Evolutionary conservation across 1,140 invertebrate species (phyloP), one percentile per base, ranked within the genome.

Genomic region (Philaenus spumarius): DNA sequence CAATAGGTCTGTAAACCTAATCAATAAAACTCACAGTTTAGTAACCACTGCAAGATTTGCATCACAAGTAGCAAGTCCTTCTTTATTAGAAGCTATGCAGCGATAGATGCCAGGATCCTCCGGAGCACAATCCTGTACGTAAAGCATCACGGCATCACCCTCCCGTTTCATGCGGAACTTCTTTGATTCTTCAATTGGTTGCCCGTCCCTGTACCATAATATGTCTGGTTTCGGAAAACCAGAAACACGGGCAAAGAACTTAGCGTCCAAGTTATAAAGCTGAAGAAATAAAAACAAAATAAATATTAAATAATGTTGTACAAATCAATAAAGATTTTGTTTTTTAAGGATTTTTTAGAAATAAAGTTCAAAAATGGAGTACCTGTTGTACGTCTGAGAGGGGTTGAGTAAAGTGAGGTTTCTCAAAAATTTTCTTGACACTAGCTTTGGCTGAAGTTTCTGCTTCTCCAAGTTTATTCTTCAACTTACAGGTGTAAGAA

Each of bases 191-290:
- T 68, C 66, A 11, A 94, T 76, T 0, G 80, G 82, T 43, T 81
- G 77, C 0, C 85, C 86, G 69, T 93, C 82, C 69, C 83, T 89
- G 67, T 82, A 87, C 93, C 94, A 98, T 0, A 79, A 76, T 6
- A 97, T 75, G 6, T 93, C 89, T 0, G 95, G 95, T 53, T 81
- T 76, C 0, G 95, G 95, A 35, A 95, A 80, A 9, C 94, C 95
- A 23, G 80, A 83, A 2, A 96, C 84, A 5, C 88, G 81, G 2
- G 87, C 88, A 0, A 84, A 77, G 68, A 93, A 89, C 68, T 92
- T 90, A 19, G 86, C 88, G 69, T 93, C 88, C 64, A 80, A 80
- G 14, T 77, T 79, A 9, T 86, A 84, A 11, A 90, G 66, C 80
- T 86, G 68, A 30, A 30, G 9, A 3, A 30, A 4, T 30, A 9